Evolutionary conservation across 2,888 invertebrate genomes (phyloP), one percentile per base, ranked within the genome.

Genomic region (Rhyacophila evoluta): DNA sequence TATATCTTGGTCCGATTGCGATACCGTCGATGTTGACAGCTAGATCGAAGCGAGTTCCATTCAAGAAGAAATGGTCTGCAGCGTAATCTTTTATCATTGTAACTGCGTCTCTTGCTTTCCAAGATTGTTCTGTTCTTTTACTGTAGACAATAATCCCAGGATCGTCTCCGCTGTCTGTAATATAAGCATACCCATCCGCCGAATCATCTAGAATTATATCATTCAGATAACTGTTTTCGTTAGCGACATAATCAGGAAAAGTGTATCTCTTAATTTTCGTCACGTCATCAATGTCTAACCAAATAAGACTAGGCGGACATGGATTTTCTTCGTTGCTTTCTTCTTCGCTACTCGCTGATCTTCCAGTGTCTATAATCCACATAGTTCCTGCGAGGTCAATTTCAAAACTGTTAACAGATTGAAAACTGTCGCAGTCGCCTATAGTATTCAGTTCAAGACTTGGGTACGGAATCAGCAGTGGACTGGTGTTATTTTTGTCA

Each of bases 141-240:
- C 93, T 92, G 86, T 92, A 95, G 8, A 95, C 94, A 78, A 95
- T 92, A 78, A 95, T 91, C 29, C 94, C 94, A 4, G 94, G 94
- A 86, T 94, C 93, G 0, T 87, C 87, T 0, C 89, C 91, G 84
- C 92, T 92, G 86, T 94, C 95, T 0, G 93, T 93, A 37, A 95
- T 94, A 84, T 94, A 95, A 0, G 94, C 94, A 84, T 90, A 92
- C 28, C 90, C 91, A 25, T 90, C 89, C 83, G 93, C 93, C 77
- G 92, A 92, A 84, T 92, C 91, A 84, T 94, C 94, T 27, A 95
- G 87, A 0, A 94, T 95, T 69, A 95, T 89, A 84, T 95, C 95
- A 84, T 94, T 94, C 69, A 95, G 86, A 83, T 92, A 92, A 39
- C 92, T 92, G 0, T 89, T 89, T 38, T 90, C 89, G 0, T 87